These are phyloP conservation scores for Psammodynastes pulverulentus DNA, from an alignment of 2,113 vertebrate genomes.

Conservation along the genomic window DNA sequence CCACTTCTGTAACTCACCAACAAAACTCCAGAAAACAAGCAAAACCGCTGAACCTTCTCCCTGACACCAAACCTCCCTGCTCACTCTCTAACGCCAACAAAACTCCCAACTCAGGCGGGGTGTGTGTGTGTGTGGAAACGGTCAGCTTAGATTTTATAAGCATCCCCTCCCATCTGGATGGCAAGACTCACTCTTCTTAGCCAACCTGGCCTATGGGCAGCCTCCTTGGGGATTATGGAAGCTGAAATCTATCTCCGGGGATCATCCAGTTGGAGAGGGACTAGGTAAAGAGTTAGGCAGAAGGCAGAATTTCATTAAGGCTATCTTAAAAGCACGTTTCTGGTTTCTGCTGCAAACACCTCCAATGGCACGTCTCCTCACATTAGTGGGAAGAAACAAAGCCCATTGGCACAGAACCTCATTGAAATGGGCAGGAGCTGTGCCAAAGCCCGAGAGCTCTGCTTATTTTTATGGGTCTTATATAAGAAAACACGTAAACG, in stretches of 20 bases:
- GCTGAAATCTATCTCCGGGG: neutral
- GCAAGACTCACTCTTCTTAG: neutral
- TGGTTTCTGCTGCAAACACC: neutral
- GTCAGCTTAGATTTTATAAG: neutral
- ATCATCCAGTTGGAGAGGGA: neutral
- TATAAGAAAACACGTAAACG: neutral
- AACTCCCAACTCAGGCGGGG: neutral
- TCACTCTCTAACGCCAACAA: neutral
- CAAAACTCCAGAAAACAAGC: neutral
- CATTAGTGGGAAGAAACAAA: neutral
- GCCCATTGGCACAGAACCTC: neutral
- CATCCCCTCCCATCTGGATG: neutral
- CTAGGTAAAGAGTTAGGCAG: neutral
- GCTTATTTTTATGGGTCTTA: neutral
- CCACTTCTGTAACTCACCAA: neutral
- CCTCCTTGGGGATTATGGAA: neutral
- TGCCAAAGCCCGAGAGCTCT: neutral
- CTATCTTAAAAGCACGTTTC: neutral
- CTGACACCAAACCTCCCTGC: neutral
- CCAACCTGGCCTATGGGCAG: neutral
- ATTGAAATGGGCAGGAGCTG: neutral
- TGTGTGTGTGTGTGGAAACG: too few species aligned
- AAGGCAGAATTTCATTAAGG: neutral
- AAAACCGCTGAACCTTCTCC: neutral
- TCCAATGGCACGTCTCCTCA: neutral